Evolutionary conservation across 2,797 vertebrate genomes (phyloP), one percentile per base, ranked within the genome.

Genomic region (Novumbra hubbsi): DNA sequence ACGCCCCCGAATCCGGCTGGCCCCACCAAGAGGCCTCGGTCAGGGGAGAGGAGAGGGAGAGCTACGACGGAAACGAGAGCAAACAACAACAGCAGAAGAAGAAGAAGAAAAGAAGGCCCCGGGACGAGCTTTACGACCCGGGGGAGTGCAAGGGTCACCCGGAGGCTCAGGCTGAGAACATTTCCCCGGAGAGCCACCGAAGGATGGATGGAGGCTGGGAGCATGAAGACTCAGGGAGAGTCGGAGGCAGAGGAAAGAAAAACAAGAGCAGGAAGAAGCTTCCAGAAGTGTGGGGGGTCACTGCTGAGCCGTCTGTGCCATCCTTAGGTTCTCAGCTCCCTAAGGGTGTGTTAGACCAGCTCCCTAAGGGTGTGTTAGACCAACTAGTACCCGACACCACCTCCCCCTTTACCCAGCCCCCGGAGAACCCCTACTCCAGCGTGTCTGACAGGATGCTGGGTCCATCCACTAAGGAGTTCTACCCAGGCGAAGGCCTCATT

Each of bases 41-140:
- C 21, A 87, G 83, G 5, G 87, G 84, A 0, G 92, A 94, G 2
- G 93, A 93, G 78, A 84, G 84, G 69, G 92, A 94, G 16, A 77
- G 69, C 1, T 92, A 92, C 0, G 88, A 86, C 4, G 48, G 45
- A 17, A 84, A 82, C 0, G 93, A 93, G 70, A 85, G 89, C 45
- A 94, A 93, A 75, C 62, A 64, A 3, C 78, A 76, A 64, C 78
- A 89, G 66, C 84, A 93, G 81, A 94, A 92, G 88, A 94, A 89
- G 86, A 94, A 94, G 88, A 94, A 94, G 84, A 94, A 93, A 86
- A 91, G 93, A 73, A 86, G 90, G 75, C 90, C 91, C 38, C 90
- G 90, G 73, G 92, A 94, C 0, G 92, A 94, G 14, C 86, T 82
- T 3, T 81, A 75, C 0, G 92, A 94, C 21, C 76, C 81, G 4